Evolutionary conservation across 2,113 vertebrate species (phyloP).

Genomic region (Australoheros scitulus): DNA sequence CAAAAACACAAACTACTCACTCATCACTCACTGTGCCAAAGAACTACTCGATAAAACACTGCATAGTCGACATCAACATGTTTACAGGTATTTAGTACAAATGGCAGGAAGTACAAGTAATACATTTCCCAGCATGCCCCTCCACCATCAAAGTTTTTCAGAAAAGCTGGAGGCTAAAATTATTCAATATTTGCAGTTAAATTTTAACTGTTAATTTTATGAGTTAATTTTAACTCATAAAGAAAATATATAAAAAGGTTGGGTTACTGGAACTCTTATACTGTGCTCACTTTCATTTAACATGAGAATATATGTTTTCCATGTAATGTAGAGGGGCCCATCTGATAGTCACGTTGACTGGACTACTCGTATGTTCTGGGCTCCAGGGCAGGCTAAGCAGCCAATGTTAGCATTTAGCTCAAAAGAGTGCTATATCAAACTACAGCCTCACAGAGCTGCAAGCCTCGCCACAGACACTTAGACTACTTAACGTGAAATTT

Average conservation of each 20-base stretch:
- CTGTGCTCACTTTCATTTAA: too few relatives aligned
- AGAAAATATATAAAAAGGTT: too few relatives aligned
- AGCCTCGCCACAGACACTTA: neutral
- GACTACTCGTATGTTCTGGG: too few relatives aligned
- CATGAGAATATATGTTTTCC: too few relatives aligned
- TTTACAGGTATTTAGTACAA: neutral
- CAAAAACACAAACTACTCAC: neutral
- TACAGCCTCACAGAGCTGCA: neutral
- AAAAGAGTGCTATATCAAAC: neutral
- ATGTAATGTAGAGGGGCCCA: too few relatives aligned
- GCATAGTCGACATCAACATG: accelerated
- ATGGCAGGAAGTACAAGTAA: neutral
- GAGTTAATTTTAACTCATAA: neutral
- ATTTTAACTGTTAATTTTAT: too few relatives aligned
- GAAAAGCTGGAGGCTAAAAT: neutral
- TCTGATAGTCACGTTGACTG: too few relatives aligned
- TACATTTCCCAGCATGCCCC: neutral
- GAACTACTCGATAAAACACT: neutral
- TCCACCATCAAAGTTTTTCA: too few relatives aligned
- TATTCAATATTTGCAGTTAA: accelerated
- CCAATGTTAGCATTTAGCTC: neutral
- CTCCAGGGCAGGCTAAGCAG: neutral
- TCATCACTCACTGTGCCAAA: neutral
- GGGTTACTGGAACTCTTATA: too few relatives aligned
- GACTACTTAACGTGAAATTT: neutral